phyloP scores from a whole-genome alignment of 1,140 invertebrate genomes.

The Cydia pomonella region DNA sequence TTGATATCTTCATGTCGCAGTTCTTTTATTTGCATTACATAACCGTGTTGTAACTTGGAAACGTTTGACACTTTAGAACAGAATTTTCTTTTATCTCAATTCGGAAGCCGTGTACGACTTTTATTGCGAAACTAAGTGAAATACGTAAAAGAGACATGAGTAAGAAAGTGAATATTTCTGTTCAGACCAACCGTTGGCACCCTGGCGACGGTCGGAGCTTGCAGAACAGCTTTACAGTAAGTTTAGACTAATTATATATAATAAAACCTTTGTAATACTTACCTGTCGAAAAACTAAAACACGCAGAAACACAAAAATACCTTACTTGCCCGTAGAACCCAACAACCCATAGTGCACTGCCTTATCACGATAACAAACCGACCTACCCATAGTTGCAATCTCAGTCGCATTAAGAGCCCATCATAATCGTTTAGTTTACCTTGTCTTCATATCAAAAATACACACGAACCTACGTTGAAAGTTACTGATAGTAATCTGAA shows the following conservation, averaged over 20 bases:
- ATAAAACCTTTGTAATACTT: background rate
- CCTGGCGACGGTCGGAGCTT: conserved; percentile 30
- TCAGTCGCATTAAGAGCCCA: background rate
- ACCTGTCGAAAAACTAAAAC: background rate
- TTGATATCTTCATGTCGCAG: conserved; percentile 28
- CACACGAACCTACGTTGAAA: background rate
- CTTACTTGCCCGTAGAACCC: background rate
- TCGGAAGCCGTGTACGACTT: conserved; percentile 12
- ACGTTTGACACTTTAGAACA: conserved; percentile 17
- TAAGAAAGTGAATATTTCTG: conserved; percentile 29
- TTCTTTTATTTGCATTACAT: conserved; percentile 25
- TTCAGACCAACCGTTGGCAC: conserved; percentile 31
- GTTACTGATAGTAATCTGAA: background rate
- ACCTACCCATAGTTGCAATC: background rate
- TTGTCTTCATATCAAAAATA: conserved; percentile 1
- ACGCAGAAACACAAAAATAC: background rate
- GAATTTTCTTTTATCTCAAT: conserved; percentile 1
- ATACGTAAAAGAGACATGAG: conserved; percentile 9
- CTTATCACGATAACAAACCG: background rate
- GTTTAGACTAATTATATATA: conserved; percentile 25
- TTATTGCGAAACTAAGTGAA: background rate
- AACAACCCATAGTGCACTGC: background rate
- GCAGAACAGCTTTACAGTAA: conserved; percentile 32
- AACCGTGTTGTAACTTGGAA: conserved; percentile 25
- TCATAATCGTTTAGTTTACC: background rate